These are phyloP conservation scores for Calephelis virginiensis DNA, from an alignment of 1,140 invertebrate genomes.

Conservation along the genomic window DNA sequence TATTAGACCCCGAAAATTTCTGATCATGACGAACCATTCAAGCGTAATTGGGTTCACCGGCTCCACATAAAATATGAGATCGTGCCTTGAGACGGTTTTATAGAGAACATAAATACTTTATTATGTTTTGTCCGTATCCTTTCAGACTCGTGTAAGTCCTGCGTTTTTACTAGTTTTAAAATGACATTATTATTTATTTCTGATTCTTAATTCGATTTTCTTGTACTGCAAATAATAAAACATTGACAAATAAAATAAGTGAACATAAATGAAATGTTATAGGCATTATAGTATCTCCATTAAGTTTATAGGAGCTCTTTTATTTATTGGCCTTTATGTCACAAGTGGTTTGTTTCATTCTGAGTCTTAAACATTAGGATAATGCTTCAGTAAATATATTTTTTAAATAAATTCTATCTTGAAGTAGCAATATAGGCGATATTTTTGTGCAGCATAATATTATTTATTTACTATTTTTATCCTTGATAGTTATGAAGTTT, in stretches of 20 bases:
- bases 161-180: slow-evolving; percentile 28
- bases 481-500: too few species aligned
- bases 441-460: too few species aligned
- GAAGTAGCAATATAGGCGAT: too few species aligned
- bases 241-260: neutral
- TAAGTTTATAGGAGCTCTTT: neutral
- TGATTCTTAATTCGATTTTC: slow-evolving; percentile 12
- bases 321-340: neutral
- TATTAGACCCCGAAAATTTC: slow-evolving; percentile 68
- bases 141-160: slow-evolving; percentile 38
- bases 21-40: slow-evolving; percentile 76
- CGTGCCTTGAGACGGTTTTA: slow-evolving; percentile 63
- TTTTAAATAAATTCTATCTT: too few species aligned
- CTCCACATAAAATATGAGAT: slow-evolving; percentile 74
- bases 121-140: slow-evolving; percentile 62
- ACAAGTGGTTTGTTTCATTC: too few species aligned
- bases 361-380: too few species aligned
- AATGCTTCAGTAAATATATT: too few species aligned
- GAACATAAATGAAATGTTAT: neutral
- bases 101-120: slow-evolving; percentile 76
- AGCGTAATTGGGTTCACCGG: slow-evolving; percentile 73
- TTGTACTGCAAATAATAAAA: slow-evolving; percentile 15
- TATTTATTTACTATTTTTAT: too few species aligned
- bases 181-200: slow-evolving; percentile 19
- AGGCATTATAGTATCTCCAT: neutral